Evolutionary conservation across 2,113 vertebrate species (phyloP).

Genomic region (Octodon degus): DNA sequence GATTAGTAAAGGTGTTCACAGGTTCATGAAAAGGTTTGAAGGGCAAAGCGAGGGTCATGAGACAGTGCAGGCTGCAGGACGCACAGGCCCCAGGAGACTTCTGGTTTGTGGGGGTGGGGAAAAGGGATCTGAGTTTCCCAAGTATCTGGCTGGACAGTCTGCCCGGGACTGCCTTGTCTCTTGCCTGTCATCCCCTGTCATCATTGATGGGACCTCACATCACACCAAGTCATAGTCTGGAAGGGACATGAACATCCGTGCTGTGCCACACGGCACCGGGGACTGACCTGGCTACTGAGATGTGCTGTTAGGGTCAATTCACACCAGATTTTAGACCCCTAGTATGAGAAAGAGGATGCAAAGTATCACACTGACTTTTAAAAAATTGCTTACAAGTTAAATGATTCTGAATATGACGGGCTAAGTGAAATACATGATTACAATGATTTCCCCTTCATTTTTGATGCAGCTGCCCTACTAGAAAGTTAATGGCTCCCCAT

Average conservation of each 20-base stretch:
- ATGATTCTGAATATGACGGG: neutral
- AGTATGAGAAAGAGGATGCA: neutral
- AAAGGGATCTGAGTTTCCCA: too few relatives aligned
- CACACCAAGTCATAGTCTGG: neutral
- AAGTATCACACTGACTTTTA: neutral
- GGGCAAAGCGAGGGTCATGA: neutral
- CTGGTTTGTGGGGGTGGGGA: too few relatives aligned
- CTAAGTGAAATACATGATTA: neutral
- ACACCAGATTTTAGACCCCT: neutral
- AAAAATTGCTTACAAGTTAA: neutral
- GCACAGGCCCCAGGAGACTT: neutral
- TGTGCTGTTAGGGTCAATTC: too few relatives aligned
- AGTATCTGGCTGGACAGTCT: too few relatives aligned
- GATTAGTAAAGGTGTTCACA: too few relatives aligned
- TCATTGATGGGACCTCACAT: neutral
- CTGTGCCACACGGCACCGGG: fast-evolving
- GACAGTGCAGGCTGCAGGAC: too few relatives aligned
- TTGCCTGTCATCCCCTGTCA: neutral
- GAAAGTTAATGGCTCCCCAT: neutral
- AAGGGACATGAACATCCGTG: neutral
- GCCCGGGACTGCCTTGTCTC: neutral
- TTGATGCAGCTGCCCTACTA: neutral
- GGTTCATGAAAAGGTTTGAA: neutral
- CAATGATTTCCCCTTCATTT: neutral
- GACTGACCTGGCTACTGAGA: fast-evolving